A percentile compares a stretch with the other conserved stretches of the same genome.
phyloP scores from a whole-genome alignment of 2,888 invertebrate species.

The Drosophila lacicola region DNA sequence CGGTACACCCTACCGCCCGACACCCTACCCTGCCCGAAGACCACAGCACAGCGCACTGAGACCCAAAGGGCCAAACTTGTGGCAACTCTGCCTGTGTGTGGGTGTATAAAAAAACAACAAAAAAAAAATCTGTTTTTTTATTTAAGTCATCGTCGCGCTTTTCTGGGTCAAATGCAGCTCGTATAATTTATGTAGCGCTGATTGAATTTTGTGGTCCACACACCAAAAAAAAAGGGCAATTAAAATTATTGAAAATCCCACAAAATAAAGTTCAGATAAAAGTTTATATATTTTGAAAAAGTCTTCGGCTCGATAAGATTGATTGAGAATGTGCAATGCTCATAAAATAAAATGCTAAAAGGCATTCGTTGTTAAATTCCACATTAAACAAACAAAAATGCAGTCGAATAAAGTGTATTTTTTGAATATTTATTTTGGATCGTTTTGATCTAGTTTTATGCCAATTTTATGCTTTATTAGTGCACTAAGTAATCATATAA shows the following conservation, averaged over 20 bases:
- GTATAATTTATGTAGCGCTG: slow-evolving; percentile 74
- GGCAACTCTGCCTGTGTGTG: slow-evolving; percentile 25
- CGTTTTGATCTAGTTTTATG: slow-evolving; percentile 38
- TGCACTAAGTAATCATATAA: slow-evolving; percentile 7
- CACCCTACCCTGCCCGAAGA: background rate
- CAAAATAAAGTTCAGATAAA: slow-evolving; percentile 44
- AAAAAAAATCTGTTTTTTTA: slow-evolving; percentile 68
- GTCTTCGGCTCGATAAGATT: slow-evolving; percentile 25
- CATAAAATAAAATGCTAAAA: slow-evolving; percentile 54
- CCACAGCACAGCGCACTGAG: background rate
- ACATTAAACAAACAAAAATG: slow-evolving; percentile 20
- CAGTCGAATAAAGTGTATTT: background rate
- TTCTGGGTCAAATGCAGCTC: slow-evolving; percentile 66
- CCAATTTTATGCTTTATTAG: slow-evolving; percentile 45
- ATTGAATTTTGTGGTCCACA: slow-evolving; percentile 69
- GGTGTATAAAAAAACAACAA: slow-evolving; percentile 22
- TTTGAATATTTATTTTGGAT: slow-evolving; percentile 22
- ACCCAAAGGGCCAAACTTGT: slow-evolving; percentile 23
- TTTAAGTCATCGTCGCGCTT: slow-evolving; percentile 59
- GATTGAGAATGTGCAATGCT: slow-evolving; percentile 43
- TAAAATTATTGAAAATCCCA: slow-evolving; percentile 70
- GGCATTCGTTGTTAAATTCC: slow-evolving; percentile 46
- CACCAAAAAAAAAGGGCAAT: slow-evolving; percentile 57
- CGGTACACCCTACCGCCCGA: slow-evolving; percentile 16
- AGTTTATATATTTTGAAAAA: slow-evolving; percentile 7